Evolutionary conservation across 1,140 invertebrate species (phyloP), one percentile per base, ranked within the genome.

Genomic region (Drosophila novamexicana): DNA sequence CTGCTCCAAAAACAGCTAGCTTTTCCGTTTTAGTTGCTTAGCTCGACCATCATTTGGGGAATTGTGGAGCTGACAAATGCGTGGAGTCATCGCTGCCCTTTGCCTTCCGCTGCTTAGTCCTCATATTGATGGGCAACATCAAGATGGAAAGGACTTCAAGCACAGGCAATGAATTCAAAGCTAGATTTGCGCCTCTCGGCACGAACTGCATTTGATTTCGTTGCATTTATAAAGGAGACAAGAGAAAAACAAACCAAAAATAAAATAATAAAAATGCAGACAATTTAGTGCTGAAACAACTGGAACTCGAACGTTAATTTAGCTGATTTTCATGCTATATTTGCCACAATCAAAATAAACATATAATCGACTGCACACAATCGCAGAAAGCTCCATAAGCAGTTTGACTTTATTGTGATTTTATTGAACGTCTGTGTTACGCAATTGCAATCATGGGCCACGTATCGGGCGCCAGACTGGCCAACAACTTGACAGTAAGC

Each of bases 41-140:
- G 72, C 68, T 77, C 47, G 64, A 70, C 73, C 77, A 75, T 76
- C 75, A 75, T 75, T 81, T 75, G 82, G 74, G 77, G 81, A 85
- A 85, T 85, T 81, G 74, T 78, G 47, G n/a, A 62, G 40, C 76
- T 88, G 82, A 86, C 83, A 86, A 86, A 86, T 88, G 79, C 50
- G 80, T 54, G 74, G 66, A 79, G 63, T 71, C 67, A 73, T 54
- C 61, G 76, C 79, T 76, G 57, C 44, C 71, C 39, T 36, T 61
- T 66, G 52, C 42, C 75, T 59, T 63, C 37, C 54, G 56, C 50
- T 58, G 66, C 57, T 64, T 39, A 64, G 45, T 61, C 58, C 67
- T 75, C 67, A 66, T 86, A 89, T 89, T 89, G 84, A 86, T 89
- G 84, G 61, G 81, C 65, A 56, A 49, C 69, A 86, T 83, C 73